These are phyloP conservation scores for Hirtodrosophila alboralis DNA, from an alignment of 2,888 invertebrate genomes.

Conservation along the genomic window DNA sequence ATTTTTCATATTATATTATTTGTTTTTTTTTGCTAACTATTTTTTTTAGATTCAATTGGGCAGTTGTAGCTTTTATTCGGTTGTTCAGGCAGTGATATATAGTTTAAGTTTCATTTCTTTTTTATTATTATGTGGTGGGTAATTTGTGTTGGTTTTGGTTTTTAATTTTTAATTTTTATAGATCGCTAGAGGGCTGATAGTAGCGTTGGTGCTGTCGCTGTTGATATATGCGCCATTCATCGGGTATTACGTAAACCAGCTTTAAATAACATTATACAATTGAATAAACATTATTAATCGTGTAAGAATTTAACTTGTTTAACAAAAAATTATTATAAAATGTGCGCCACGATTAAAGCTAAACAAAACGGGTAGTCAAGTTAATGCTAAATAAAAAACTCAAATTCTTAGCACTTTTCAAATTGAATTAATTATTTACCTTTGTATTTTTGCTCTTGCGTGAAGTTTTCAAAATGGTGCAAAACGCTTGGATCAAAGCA, in stretches of 20 bases:
- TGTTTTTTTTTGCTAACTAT: constrained; percentile 18
- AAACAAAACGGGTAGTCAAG: constrained; percentile 28
- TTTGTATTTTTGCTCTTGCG: constrained; percentile 87
- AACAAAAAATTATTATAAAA: constrained; percentile 7
- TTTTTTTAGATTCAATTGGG: constrained; percentile 18
- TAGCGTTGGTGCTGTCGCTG: constrained; percentile 84
- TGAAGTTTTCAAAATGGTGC: constrained; percentile 90
- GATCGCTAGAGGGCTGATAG: constrained; percentile 84
- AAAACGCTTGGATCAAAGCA: constrained; percentile 92
- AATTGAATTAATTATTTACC: constrained; percentile 85
- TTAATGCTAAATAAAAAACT: constrained; percentile 34
- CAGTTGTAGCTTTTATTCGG: constrained; percentile 34
- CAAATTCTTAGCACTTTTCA: constrained; percentile 5
- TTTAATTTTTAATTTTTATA: constrained; percentile 65
- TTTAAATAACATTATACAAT: constrained; percentile 78
- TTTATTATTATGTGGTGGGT: constrained; percentile 47
- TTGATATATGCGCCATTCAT: constrained; percentile 84
- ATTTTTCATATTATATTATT: constrained; percentile 6
- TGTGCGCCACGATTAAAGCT: constrained; percentile 36
- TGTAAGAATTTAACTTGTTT: constrained; percentile 25
- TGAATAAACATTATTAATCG: constrained; percentile 51
- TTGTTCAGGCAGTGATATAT: constrained; percentile 47
- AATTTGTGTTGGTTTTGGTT: constrained; percentile 23
- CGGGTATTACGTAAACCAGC: constrained; percentile 84
- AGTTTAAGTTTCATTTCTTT: constrained; percentile 1